phyloP scores from a whole-genome alignment of 2,113 vertebrate genomes.

The Eublepharis macularius region DNA sequence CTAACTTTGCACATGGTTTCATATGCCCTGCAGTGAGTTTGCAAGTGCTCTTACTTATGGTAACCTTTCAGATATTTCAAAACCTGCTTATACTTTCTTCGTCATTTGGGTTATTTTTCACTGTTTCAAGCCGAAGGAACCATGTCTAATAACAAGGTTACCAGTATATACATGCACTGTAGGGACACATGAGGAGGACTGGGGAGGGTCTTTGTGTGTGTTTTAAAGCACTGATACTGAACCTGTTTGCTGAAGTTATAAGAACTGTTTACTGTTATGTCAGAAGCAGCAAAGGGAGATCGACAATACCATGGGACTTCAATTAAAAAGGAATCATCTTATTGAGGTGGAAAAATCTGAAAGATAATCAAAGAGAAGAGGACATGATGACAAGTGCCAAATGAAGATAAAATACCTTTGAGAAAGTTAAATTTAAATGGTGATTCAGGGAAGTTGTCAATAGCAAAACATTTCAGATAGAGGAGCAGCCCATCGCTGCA shows the following conservation, averaged over 20 bases:
- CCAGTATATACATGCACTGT: not conserved
- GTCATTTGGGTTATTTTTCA: not conserved
- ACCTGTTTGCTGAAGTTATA: not conserved
- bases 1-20: not conserved
- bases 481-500: not conserved
- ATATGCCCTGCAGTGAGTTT: not conserved
- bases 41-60: not conserved
- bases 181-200: not conserved
- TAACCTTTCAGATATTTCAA: not conserved
- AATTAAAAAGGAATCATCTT: constrained; percentile 7
- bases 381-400: constrained; percentile 11
- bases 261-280: constrained; percentile 12
- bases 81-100: not conserved
- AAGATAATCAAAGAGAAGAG: not conserved
- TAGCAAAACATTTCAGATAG: not conserved
- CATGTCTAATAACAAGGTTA: not conserved
- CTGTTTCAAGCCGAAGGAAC: not conserved
- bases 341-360: not conserved
- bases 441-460: not conserved
- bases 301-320: constrained; percentile 11
- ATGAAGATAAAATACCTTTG: constrained; percentile 16
- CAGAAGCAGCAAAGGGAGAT: not conserved
- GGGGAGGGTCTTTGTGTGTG: not conserved
- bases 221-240: not conserved
- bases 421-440: not conserved